Evolutionary conservation across 2,888 invertebrate species (phyloP).

Genomic region (Chelonus formosanus): DNA sequence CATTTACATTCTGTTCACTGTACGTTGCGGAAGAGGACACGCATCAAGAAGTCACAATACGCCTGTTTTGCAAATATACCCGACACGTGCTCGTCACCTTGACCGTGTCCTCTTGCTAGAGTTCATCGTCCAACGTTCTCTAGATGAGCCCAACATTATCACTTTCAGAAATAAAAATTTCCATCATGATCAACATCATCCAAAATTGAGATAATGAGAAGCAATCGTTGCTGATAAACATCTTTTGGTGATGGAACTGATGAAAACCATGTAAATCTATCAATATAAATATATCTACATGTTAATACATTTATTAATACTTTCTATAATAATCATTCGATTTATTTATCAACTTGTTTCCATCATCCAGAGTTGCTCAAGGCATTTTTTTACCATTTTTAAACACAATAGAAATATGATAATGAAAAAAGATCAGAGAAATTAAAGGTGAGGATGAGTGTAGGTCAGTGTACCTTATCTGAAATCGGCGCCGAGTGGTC

Average conservation of each 20-base stretch:
- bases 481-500: conserved; percentile 44
- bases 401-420: not conserved
- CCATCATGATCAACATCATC: no score
- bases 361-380: no score
- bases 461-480: conserved; percentile 52
- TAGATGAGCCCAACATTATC: conserved; percentile 20
- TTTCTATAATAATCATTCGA: no score
- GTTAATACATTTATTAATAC: no score
- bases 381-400: not conserved
- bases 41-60: conserved; percentile 1
- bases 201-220: no score
- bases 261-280: no score
- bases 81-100: conserved; percentile 39
- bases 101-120: conserved; percentile 37
- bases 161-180: not conserved
- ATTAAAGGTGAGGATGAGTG: conserved; percentile 39
- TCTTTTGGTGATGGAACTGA: no score
- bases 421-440: not conserved
- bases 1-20: no score
- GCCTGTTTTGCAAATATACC: conserved; percentile 1
- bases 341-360: no score
- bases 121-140: conserved; percentile 40
- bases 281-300: no score
- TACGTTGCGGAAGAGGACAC: conserved; percentile 2
- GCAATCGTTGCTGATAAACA: no score